Conservation (phyloP, 1,140 invertebrate species). For the Dufourea novaeangliae region DNA sequence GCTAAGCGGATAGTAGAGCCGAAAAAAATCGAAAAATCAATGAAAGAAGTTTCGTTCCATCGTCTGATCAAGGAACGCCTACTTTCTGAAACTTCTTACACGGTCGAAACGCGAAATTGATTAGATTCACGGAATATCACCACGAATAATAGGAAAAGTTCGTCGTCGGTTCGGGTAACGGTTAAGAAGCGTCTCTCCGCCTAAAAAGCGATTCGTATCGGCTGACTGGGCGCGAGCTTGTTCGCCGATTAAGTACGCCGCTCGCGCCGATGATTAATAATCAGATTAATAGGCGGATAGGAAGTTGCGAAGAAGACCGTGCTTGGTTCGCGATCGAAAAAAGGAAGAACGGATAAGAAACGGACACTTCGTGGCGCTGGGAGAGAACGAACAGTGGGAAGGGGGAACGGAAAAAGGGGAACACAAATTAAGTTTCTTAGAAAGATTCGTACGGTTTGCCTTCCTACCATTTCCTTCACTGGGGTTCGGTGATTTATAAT, state of each 20-base stretch:
- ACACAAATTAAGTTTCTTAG: constrained; percentile 36
- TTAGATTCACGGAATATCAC: background rate
- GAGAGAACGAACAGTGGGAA: background rate
- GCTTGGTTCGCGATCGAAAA: background rate
- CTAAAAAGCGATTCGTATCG: constrained; percentile 46
- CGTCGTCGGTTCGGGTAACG: constrained; percentile 3
- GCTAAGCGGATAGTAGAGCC: background rate
- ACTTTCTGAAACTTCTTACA: background rate
- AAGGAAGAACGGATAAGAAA: background rate
- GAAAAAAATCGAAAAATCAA: background rate
- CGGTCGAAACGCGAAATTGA: constrained; percentile 31
- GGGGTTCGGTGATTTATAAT: constrained; percentile 32
- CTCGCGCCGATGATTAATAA: constrained; percentile 74
- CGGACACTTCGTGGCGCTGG: background rate
- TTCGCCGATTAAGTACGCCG: constrained; percentile 63
- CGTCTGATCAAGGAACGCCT: no score
- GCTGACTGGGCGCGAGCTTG: constrained; percentile 46
- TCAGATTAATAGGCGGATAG: constrained; percentile 72
- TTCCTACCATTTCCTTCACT: background rate
- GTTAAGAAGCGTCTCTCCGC: constrained; percentile 32
- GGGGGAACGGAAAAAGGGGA: constrained; percentile 1
- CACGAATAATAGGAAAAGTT: constrained; percentile 39
- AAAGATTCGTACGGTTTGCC: constrained; percentile 9
- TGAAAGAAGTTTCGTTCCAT: background rate
- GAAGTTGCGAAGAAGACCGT: constrained; percentile 47